These are phyloP conservation scores for Paratrypauchen microcephalus DNA, from an alignment of 2,797 vertebrate species.

Conservation along the genomic window DNA sequence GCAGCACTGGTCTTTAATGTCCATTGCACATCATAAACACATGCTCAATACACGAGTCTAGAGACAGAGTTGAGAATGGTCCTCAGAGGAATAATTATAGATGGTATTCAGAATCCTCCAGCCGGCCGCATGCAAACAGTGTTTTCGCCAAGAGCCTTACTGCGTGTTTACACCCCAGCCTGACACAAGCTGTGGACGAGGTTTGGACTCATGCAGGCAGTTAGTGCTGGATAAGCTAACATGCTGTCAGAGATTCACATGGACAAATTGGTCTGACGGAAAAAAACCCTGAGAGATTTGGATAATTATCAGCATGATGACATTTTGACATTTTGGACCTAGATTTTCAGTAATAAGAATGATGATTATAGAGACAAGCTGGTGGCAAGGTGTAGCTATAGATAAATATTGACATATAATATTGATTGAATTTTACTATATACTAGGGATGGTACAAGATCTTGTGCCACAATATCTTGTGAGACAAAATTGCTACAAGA, in stretches of 20 bases:
- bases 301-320: neutral
- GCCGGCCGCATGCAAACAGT: constrained; percentile 50
- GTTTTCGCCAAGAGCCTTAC: constrained; percentile 51
- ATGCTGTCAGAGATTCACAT: neutral
- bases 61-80: constrained; percentile 51
- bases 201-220: neutral
- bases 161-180: constrained; percentile 49
- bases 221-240: neutral
- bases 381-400: too few relatives aligned
- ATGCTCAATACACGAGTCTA: constrained; percentile 24
- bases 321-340: neutral
- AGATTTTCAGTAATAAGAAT: neutral
- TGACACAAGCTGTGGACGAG: constrained; percentile 34
- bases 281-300: neutral
- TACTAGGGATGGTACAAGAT: too few relatives aligned
- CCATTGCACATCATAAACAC: constrained; percentile 31
- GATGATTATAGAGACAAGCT: neutral
- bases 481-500: too few relatives aligned
- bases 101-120: constrained; percentile 61
- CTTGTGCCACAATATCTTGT: too few relatives aligned
- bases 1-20: constrained; percentile 58
- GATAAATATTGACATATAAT: too few relatives aligned
- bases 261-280: neutral
- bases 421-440: too few relatives aligned
- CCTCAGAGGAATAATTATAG: constrained; percentile 66